Evolutionary conservation across 2,888 invertebrate species (phyloP).

Genomic region (Germaria angustata): DNA sequence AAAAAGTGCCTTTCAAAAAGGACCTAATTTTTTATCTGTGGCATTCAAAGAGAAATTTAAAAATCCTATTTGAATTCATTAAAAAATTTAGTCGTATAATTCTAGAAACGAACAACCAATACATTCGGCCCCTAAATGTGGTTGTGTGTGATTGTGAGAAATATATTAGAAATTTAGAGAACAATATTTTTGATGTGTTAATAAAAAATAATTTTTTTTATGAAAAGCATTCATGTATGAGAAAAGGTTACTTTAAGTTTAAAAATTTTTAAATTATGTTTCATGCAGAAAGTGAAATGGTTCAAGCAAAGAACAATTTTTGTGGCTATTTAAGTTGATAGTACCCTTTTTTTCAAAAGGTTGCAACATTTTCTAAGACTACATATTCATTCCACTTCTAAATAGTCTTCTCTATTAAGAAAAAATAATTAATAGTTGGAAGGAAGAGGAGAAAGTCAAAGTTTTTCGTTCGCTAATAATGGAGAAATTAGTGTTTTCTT

Average conservation of each 20-base stretch:
- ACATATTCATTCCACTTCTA: not conserved
- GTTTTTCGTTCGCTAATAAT: not conserved
- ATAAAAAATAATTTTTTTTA: not conserved
- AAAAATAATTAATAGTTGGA: not conserved
- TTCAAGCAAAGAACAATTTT: not conserved
- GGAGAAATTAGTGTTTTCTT: not conserved
- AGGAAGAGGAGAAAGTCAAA: not conserved
- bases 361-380: not conserved
- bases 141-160: too few species aligned
- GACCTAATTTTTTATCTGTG: not conserved
- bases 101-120: too few species aligned
- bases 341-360: not conserved
- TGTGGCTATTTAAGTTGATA: too few species aligned
- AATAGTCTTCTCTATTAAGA: not conserved
- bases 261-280: not conserved
- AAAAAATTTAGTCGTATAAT: too few species aligned
- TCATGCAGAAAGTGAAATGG: conserved; percentile 29
- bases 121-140: too few species aligned
- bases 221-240: not conserved
- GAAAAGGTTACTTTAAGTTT: not conserved
- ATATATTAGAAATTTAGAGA: too few species aligned
- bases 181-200: too few species aligned
- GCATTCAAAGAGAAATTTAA: not conserved
- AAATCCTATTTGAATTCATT: not conserved
- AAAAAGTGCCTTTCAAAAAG: not conserved